Percentiles rank a stretch among this genome's conserved stretches.
phyloP scores from a whole-genome alignment of 2,797 vertebrate genomes.

The Schizopygopsis pylzovi region DNA sequence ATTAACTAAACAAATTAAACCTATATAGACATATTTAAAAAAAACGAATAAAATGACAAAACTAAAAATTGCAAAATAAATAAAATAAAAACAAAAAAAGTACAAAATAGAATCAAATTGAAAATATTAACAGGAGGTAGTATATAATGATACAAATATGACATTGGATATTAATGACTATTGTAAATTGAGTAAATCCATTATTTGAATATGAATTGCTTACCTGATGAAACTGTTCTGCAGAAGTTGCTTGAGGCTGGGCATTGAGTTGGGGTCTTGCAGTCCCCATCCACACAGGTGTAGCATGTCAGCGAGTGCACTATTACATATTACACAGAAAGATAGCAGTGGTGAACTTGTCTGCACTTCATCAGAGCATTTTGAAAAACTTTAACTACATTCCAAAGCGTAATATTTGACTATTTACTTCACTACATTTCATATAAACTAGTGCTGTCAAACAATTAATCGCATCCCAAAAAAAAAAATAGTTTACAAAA shows the following conservation, averaged over 20 bases:
- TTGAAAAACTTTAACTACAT: not conserved
- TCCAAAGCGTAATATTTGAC: not conserved
- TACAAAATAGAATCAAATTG: not conserved
- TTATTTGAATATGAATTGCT: not conserved
- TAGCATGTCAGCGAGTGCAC: slow-evolving; percentile 68
- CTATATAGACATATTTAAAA: not conserved
- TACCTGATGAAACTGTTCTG: slow-evolving; percentile 53
- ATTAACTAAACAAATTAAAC: not conserved
- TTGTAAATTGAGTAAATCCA: not conserved
- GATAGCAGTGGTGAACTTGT: not conserved
- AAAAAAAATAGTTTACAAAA: too few relatives aligned
- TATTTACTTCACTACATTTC: not conserved
- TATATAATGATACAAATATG: not conserved
- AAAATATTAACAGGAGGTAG: not conserved
- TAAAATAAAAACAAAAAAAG: not conserved
- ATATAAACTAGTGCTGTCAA: not conserved
- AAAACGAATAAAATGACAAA: not conserved
- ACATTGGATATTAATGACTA: not conserved
- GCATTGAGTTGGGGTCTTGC: slow-evolving; percentile 57
- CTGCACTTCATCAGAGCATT: not conserved
- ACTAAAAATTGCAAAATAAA: too few relatives aligned
- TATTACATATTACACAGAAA: slow-evolving; percentile 39
- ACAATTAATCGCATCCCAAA: too few relatives aligned
- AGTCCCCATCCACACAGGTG: slow-evolving; percentile 59
- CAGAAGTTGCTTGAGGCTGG: slow-evolving; percentile 47